Percentiles rank a stretch among this genome's conserved stretches.
phyloP scores from a whole-genome alignment of 2,888 invertebrate genomes.

The Schizaphis graminum region DNA sequence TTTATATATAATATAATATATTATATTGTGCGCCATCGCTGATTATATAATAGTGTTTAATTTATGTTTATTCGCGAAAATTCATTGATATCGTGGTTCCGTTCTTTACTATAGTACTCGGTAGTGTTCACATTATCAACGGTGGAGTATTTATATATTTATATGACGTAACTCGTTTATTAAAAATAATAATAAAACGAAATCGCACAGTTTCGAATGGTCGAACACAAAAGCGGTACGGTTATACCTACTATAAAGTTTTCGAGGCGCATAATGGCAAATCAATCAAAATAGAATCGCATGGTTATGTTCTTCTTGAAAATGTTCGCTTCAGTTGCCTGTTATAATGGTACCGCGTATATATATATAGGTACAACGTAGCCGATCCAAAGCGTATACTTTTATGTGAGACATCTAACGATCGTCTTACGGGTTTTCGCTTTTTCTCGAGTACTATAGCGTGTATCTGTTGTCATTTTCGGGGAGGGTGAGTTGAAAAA shows the following conservation, averaged over 20 bases:
- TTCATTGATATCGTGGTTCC: not conserved
- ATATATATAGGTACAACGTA: not conserved
- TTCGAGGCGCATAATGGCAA: not conserved
- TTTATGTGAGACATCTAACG: not conserved
- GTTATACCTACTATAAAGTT: not conserved
- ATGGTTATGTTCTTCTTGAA: not conserved
- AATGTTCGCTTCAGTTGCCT: conserved; percentile 46
- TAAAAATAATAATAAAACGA: not conserved
- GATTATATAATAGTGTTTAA: not conserved
- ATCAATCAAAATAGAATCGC: conserved; percentile 47
- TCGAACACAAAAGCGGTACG: not conserved
- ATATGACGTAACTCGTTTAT: not conserved
- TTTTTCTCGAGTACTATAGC: not conserved
- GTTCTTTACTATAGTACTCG: not conserved
- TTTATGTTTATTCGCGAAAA: not conserved
- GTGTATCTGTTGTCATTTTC: not conserved
- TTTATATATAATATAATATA: not conserved
- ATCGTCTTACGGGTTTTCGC: not conserved
- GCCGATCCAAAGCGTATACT: not conserved
- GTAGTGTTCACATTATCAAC: not conserved
- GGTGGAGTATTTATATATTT: not conserved
- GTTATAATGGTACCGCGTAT: conserved; percentile 32
- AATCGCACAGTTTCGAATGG: not conserved
- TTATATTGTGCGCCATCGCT: not conserved
- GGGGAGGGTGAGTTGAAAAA: not conserved